phyloP scores from a whole-genome alignment of 2,888 invertebrate genomes.

The Parnassius apollo region DNA sequence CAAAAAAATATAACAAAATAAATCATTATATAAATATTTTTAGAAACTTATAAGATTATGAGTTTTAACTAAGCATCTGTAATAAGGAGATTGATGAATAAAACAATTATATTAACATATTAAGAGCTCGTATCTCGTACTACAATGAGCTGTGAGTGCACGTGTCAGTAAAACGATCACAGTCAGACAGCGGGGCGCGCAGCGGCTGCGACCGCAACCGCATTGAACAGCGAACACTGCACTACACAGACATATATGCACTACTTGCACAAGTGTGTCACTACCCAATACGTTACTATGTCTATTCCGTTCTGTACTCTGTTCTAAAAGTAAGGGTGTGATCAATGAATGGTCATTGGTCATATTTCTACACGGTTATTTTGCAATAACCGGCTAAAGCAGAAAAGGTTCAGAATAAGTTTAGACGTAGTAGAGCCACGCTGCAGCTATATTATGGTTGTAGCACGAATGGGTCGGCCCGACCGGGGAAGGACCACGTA shows the following conservation, averaged over 20 bases:
- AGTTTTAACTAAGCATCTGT: background rate
- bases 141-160: slow-evolving; percentile 3
- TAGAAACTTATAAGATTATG: too few relatives aligned
- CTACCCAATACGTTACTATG: background rate
- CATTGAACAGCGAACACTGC: slow-evolving; percentile 12
- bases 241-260: slow-evolving; percentile 7
- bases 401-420: too few relatives aligned
- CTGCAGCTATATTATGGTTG: too few relatives aligned
- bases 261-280: background rate
- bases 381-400: too few relatives aligned
- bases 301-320: background rate
- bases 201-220: slow-evolving; percentile 26
- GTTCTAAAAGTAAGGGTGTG: background rate
- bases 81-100: slow-evolving; percentile 1
- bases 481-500: too few relatives aligned
- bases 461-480: too few relatives aligned
- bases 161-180: slow-evolving; percentile 27
- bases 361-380: too few relatives aligned
- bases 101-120: background rate
- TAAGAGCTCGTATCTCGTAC: slow-evolving; percentile 2
- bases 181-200: slow-evolving; percentile 24
- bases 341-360: background rate
- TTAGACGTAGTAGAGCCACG: too few relatives aligned
- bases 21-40: too few relatives aligned
- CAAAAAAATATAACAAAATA: too few relatives aligned